phyloP scores from a whole-genome alignment of 2,113 vertebrate species.

The Echinops telfairi region DNA sequence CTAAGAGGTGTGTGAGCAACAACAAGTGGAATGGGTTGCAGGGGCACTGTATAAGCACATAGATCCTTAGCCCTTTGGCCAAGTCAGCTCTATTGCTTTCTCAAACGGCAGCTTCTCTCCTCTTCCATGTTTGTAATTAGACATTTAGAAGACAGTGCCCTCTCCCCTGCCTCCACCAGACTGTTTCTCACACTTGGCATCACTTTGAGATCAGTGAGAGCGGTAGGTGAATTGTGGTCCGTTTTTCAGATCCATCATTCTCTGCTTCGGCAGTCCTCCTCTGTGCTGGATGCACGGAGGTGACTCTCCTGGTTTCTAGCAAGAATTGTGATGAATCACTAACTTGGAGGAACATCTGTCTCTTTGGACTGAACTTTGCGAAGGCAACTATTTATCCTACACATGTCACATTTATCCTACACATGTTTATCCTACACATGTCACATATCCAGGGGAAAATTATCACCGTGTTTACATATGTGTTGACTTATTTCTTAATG shows the following conservation, averaged over 20 bases:
- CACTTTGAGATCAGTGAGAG: neutral
- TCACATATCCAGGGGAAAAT: neutral
- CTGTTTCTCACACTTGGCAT: neutral
- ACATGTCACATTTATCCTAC: too few relatives aligned
- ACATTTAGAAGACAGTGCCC: neutral
- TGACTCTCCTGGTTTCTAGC: constrained; percentile 1
- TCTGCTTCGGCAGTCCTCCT: neutral
- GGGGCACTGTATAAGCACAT: neutral
- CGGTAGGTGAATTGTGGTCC: neutral
- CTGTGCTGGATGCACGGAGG: neutral
- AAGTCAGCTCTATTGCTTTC: neutral
- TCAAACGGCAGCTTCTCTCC: neutral
- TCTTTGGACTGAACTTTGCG: neutral
- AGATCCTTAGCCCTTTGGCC: neutral
- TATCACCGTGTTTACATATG: neutral
- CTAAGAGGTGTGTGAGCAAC: neutral
- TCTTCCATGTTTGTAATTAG: neutral
- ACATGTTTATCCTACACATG: too few relatives aligned
- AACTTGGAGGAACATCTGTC: neutral
- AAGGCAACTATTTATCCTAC: too few relatives aligned
- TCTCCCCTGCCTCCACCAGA: neutral
- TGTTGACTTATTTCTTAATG: neutral
- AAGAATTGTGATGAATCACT: constrained; percentile 12
- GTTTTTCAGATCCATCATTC: neutral
- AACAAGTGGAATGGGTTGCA: neutral